Evolutionary conservation across 2,113 vertebrate species (phyloP), one percentile per base, ranked within the genome.

Genomic region (Xenopus borealis): DNA sequence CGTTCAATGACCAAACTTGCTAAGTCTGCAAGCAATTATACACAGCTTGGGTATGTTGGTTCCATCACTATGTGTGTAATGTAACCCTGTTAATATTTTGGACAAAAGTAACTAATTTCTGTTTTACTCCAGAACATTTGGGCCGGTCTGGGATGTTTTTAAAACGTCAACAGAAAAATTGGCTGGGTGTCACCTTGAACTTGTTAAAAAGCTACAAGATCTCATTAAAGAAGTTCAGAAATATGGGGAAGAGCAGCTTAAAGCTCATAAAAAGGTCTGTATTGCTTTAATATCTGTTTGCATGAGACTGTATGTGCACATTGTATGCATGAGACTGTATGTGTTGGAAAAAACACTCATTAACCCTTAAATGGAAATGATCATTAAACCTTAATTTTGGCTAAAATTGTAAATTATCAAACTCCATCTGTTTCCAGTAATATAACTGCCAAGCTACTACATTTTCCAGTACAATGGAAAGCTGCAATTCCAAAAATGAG

Each of bases 221-320:
- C 91, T 99, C 78, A 98, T 98, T 84, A 99, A 97, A 81, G 97
- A 99, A 83, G 95, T 97, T 73, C 97, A 99, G 79, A 98, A 97
- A 72, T 99, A 99, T 71, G 94, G 95, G 78, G 97, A 99, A 69
- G 96, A 99, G 71, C 96, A 98, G 86, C 91, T 95, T 82, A 99
- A 98, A 87, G 88, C 94, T 78, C 97, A 98, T 86, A 99, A 99
- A 85, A 99, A 99, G 95, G 95, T 94, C 83, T 80, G 70, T 52
- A 50, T 50, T 27, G 23, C 23, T 27, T 27, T 27, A 27, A 27
- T 27, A 27, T 27, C 23, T 27, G 23, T 27, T 27, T n/a, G n/a
- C n/a, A 33, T 33, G 30, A 33, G n/a, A n/a, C n/a, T n/a, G 7
- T 33, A 3, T 33, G 30, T 33, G 7, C 30, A 33, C 7, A 33